Evolutionary conservation across 2,888 invertebrate genomes (phyloP).

Genomic region (Schrankia costaestrigalis): DNA sequence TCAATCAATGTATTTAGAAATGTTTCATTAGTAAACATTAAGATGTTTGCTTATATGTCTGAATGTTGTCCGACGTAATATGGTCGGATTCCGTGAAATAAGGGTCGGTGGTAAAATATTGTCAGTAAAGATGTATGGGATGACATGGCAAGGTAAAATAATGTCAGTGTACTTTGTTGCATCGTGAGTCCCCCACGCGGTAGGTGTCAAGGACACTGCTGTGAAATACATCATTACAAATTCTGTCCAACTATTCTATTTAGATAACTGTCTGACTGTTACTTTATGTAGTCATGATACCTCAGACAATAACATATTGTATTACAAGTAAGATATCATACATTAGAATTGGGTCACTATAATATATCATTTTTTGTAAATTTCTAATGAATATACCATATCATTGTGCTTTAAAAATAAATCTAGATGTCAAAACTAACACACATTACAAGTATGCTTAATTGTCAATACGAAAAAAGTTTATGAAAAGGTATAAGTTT

Average conservation of each 20-base stretch:
- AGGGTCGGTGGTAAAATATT: slow-evolving; percentile 61
- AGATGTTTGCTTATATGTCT: slow-evolving; percentile 80
- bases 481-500: too few relatives aligned
- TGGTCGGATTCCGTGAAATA: slow-evolving; percentile 70
- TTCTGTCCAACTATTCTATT: slow-evolving; percentile 40
- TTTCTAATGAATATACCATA: too few relatives aligned
- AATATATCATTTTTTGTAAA: too few relatives aligned
- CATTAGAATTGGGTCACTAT: slow-evolving; percentile 17
- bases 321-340: slow-evolving; percentile 52
- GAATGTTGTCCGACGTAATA: slow-evolving; percentile 66
- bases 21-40: slow-evolving; percentile 81
- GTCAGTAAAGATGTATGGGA: slow-evolving; percentile 53
- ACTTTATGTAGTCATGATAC: slow-evolving; percentile 34
- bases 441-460: too few relatives aligned
- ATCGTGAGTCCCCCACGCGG: slow-evolving; percentile 44
- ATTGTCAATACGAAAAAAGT: too few relatives aligned
- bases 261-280: slow-evolving; percentile 32
- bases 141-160: slow-evolving; percentile 52
- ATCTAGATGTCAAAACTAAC: too few relatives aligned
- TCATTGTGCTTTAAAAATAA: too few relatives aligned
- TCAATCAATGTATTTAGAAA: slow-evolving; percentile 78
- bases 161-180: slow-evolving; percentile 39
- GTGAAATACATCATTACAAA: slow-evolving; percentile 54
- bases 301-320: slow-evolving; percentile 29
- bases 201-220: slow-evolving; percentile 59